Conservation (phyloP, 2,113 vertebrate genomes). For the Meriones unguiculatus region DNA sequence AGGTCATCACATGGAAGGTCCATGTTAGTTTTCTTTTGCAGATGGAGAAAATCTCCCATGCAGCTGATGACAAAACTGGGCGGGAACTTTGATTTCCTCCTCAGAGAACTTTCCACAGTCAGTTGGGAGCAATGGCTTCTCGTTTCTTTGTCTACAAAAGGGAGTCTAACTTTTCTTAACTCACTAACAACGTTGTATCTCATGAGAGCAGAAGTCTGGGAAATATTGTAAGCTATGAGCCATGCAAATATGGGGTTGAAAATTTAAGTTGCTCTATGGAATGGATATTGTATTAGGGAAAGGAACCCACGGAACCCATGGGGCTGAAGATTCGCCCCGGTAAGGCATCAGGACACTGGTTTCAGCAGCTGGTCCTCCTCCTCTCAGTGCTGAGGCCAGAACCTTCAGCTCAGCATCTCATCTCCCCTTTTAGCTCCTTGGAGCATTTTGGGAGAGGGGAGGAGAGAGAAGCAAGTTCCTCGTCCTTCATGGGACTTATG, state of each 20-base stretch:
- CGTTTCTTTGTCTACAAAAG: not conserved
- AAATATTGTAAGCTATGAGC: not conserved
- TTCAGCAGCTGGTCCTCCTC: not conserved
- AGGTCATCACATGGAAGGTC: not conserved
- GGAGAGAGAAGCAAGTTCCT: not conserved
- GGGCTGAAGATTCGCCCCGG: not conserved
- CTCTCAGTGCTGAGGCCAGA: not conserved
- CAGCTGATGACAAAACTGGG: not conserved
- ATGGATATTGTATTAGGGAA: not conserved
- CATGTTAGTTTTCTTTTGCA: not conserved
- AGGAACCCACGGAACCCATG: not conserved
- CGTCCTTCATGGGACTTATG: constrained; percentile 35
- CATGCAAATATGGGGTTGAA: not conserved
- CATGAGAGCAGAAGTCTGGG: constrained; percentile 26
- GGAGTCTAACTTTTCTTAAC: not conserved
- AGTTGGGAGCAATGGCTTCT: not conserved
- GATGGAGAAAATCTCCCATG: not conserved
- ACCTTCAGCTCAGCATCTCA: not conserved
- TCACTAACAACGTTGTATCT: not conserved
- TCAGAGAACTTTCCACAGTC: not conserved
- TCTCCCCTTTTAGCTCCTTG: not conserved
- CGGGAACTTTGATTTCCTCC: not conserved
- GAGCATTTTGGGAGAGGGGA: not conserved
- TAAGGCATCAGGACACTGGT: not conserved
- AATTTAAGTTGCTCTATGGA: not conserved